These are phyloP conservation scores for Pogonophryne albipinna DNA, from an alignment of 2,797 vertebrate species.

Conservation along the genomic window DNA sequence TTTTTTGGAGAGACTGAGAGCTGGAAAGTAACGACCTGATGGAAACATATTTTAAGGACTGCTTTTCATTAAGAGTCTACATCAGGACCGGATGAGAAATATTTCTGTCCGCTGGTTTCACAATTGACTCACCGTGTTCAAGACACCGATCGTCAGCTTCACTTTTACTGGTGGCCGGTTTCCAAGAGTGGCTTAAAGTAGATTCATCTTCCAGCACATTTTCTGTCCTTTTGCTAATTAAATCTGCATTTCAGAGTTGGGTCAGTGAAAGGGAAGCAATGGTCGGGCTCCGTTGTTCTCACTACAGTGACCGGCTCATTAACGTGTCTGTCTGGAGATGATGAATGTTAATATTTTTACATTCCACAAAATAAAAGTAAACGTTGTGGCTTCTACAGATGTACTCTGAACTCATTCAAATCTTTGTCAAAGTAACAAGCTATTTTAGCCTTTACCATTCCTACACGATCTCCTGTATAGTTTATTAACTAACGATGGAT, in stretches of 20 bases:
- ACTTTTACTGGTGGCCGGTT: neutral
- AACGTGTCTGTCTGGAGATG: conserved; percentile 8
- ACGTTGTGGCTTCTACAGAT: conserved; percentile 16
- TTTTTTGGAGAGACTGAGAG: conserved; percentile 25
- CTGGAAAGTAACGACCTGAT: neutral
- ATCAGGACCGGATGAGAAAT: neutral
- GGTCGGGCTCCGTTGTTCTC: neutral
- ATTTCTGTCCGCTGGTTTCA: neutral
- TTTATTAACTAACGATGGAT: neutral
- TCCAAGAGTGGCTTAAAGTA: neutral
- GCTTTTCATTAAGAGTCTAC: neutral
- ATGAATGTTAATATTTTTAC: conserved; percentile 58
- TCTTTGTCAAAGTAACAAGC: too few relatives aligned
- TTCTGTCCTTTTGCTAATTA: neutral
- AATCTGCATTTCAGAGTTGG: neutral
- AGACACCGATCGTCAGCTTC: neutral
- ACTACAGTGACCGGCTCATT: neutral
- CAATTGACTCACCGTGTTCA: neutral
- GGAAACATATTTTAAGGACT: neutral
- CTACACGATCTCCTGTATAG: too few relatives aligned
- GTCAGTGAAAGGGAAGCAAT: neutral
- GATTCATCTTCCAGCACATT: neutral
- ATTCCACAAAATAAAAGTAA: conserved; percentile 53
- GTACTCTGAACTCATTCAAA: neutral
- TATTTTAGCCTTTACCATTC: too few relatives aligned